phyloP scores from a whole-genome alignment of 2,888 invertebrate genomes.

The Dryobota labecula region DNA sequence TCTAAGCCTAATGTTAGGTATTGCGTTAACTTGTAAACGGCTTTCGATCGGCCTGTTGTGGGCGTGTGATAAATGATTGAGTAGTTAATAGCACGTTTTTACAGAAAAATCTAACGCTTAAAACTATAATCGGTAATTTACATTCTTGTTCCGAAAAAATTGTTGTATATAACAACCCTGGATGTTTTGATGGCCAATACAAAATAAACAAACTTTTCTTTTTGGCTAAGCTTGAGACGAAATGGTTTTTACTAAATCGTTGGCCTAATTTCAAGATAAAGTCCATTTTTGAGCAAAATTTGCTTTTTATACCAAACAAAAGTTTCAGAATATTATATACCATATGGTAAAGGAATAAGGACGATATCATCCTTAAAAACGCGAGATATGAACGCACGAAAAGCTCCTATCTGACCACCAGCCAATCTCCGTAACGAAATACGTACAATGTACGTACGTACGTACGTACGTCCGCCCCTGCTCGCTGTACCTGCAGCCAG shows the following conservation, averaged over 20 bases:
- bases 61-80: not conserved
- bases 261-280: too few species aligned
- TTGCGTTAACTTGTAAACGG: constrained; percentile 68
- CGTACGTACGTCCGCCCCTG: too few species aligned
- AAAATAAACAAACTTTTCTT: not conserved
- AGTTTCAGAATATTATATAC: too few species aligned
- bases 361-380: too few species aligned
- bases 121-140: not conserved
- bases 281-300: too few species aligned
- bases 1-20: constrained; percentile 71
- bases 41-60: constrained; percentile 17
- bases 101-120: not conserved
- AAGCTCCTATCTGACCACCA: too few species aligned
- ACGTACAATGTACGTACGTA: too few species aligned
- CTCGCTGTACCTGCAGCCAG: too few species aligned
- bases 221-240: not conserved
- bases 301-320: too few species aligned
- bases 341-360: too few species aligned
- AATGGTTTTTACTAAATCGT: not conserved
- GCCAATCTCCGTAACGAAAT: too few species aligned
- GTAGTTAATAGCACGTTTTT: not conserved
- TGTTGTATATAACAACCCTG: not conserved
- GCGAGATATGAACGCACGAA: too few species aligned
- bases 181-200: not conserved
- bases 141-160: not conserved